phyloP scores from a whole-genome alignment of 2,888 invertebrate genomes.

The Myathropa florea region DNA sequence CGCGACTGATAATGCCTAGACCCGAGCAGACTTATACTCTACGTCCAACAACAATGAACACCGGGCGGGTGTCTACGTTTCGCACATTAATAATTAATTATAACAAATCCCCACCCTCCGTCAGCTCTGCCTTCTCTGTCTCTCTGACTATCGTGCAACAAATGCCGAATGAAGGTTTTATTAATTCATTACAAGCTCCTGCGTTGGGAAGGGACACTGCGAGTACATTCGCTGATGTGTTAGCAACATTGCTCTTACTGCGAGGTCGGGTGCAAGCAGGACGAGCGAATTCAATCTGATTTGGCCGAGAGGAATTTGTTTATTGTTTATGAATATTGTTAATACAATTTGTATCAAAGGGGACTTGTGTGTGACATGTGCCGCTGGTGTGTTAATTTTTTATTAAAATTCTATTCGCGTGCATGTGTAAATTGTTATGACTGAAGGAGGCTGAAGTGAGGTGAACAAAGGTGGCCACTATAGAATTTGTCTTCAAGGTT shows the following conservation, averaged over 20 bases:
- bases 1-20: neutral
- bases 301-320: neutral
- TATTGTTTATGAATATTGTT: slow-evolving; percentile 25
- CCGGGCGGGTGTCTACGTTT: neutral
- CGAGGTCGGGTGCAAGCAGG: neutral
- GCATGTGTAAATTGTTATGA: slow-evolving; percentile 23
- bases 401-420: slow-evolving; percentile 30
- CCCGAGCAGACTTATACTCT: neutral
- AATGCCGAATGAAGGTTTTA: neutral
- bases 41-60: neutral
- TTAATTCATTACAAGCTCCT: neutral
- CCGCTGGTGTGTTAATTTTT: slow-evolving; percentile 27
- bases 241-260: neutral
- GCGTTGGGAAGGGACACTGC: no score
- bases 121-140: no score
- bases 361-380: neutral
- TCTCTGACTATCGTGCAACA: neutral
- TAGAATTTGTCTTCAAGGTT: neutral
- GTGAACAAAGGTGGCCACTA: neutral
- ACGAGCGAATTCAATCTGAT: neutral
- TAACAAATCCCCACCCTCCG: neutral
- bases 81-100: slow-evolving; percentile 18
- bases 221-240: neutral
- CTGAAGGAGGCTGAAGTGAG: neutral
- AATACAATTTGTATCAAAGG: slow-evolving; percentile 1